These are phyloP conservation scores for Ceyx margarethae DNA, from an alignment of 2,113 vertebrate species.

Conservation along the genomic window DNA sequence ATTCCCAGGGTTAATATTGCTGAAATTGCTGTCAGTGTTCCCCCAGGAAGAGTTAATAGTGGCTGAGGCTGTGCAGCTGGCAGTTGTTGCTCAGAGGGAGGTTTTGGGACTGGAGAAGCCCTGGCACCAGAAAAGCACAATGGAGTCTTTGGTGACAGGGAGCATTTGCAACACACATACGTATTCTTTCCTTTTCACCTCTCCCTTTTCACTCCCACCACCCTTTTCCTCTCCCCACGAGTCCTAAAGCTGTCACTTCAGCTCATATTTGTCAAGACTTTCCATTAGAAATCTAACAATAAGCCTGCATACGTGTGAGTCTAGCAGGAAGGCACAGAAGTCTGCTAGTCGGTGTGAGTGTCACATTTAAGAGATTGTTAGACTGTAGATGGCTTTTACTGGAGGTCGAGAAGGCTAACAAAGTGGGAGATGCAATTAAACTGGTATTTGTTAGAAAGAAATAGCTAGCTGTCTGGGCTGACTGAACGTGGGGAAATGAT, in stretches of 20 bases:
- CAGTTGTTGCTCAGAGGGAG: neutral
- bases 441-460: conserved; percentile 67
- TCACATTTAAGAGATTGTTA: conserved; percentile 69
- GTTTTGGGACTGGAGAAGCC: neutral
- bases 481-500: conserved; percentile 35
- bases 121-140: neutral
- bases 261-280: neutral
- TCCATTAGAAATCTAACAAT: conserved; percentile 6
- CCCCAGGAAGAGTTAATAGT: conserved; percentile 51
- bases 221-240: neutral
- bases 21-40: conserved; percentile 47
- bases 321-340: neutral
- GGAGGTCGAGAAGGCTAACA: conserved; percentile 73
- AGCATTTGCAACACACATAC: neutral
- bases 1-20: conserved; percentile 58
- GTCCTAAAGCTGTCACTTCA: conserved; percentile 27
- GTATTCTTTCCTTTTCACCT: neutral
- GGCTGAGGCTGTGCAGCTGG: neutral
- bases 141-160: neutral
- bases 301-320: neutral
- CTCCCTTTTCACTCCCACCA: neutral
- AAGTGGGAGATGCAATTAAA: conserved; percentile 71
- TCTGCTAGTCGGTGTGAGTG: conserved; percentile 19
- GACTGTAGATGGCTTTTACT: conserved; percentile 66
- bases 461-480: conserved; percentile 49